Conservation (phyloP, 1,140 invertebrate genomes). For the Parasteatoda tepidariorum region DNA sequence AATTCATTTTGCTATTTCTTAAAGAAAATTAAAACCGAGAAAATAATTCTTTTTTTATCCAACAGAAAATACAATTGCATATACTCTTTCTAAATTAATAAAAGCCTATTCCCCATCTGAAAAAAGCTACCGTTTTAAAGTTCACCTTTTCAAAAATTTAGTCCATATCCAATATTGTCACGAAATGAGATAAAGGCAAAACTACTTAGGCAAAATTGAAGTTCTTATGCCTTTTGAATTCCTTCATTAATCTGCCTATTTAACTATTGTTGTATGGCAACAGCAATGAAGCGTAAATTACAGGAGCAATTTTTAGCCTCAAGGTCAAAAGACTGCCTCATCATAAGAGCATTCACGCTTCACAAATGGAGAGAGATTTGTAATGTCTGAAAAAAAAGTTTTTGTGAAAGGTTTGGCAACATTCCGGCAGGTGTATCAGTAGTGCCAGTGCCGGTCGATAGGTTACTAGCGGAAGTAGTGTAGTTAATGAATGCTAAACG, state of each 20-base stretch:
- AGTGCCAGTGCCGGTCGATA: conserved; percentile 47
- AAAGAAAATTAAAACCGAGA: too few species aligned
- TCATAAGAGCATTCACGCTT: conserved; percentile 33
- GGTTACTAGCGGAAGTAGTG: conserved; percentile 37
- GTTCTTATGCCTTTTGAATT: not conserved
- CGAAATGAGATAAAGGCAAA: not conserved
- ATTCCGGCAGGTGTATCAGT: conserved; percentile 51
- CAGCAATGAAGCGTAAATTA: conserved; percentile 32
- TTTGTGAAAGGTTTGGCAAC: not conserved
- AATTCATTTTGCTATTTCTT: too few species aligned
- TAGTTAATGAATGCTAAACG: conserved; percentile 11
- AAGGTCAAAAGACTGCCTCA: conserved; percentile 24
- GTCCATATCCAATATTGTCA: too few species aligned
- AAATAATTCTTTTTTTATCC: too few species aligned
- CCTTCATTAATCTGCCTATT: conserved; percentile 4
- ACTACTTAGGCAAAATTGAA: conserved; percentile 1
- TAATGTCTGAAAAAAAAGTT: conserved; percentile 16
- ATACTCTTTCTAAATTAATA: too few species aligned
- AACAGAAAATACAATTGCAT: too few species aligned
- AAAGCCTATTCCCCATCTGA: too few species aligned
- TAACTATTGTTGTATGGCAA: conserved; percentile 44
- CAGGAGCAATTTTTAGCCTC: conserved; percentile 5
- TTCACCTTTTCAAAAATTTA: too few species aligned
- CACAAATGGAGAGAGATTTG: not conserved
- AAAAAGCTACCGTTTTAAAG: too few species aligned